phyloP scores from a whole-genome alignment of 1,140 invertebrate species.

The Arctopsyche grandis region DNA sequence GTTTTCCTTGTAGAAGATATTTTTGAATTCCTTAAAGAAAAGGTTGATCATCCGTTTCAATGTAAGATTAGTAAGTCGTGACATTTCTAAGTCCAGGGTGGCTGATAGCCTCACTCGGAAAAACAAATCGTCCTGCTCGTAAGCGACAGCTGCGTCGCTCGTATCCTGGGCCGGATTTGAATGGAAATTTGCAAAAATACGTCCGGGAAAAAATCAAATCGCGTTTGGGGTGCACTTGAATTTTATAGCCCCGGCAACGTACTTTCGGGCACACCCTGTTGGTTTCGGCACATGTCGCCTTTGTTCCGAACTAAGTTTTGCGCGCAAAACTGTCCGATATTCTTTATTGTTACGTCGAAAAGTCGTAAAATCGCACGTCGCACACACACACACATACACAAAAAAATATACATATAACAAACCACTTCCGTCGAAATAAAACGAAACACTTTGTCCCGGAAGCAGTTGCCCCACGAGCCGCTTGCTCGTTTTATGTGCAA shows the following conservation, averaged over 20 bases:
- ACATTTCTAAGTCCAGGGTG: too few species aligned
- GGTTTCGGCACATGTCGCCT: not conserved
- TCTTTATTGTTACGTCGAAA: constrained; percentile 30
- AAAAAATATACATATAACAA: not conserved
- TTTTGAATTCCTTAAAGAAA: too few species aligned
- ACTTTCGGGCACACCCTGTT: constrained; percentile 12
- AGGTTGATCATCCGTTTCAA: too few species aligned
- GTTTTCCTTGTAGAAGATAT: too few species aligned
- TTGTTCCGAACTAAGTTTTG: constrained; percentile 14
- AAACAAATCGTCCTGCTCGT: constrained; percentile 45
- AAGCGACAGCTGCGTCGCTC: constrained; percentile 46
- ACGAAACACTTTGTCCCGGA: not conserved
- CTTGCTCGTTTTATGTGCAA: not conserved
- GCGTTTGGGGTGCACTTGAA: constrained; percentile 9
- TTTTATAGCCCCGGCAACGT: constrained; percentile 9
- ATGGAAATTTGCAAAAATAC: constrained; percentile 49
- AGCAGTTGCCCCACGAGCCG: too few species aligned
- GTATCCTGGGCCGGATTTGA: constrained; percentile 41
- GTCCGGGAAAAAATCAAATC: constrained; percentile 19
- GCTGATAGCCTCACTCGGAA: constrained; percentile 12
- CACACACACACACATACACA: not conserved
- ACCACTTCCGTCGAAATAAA: not conserved
- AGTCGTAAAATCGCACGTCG: constrained; percentile 29
- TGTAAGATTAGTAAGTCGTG: too few species aligned
- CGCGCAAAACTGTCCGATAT: constrained; percentile 17